phyloP scores from a whole-genome alignment of 1,140 invertebrate species.

The Artemia franciscana region DNA sequence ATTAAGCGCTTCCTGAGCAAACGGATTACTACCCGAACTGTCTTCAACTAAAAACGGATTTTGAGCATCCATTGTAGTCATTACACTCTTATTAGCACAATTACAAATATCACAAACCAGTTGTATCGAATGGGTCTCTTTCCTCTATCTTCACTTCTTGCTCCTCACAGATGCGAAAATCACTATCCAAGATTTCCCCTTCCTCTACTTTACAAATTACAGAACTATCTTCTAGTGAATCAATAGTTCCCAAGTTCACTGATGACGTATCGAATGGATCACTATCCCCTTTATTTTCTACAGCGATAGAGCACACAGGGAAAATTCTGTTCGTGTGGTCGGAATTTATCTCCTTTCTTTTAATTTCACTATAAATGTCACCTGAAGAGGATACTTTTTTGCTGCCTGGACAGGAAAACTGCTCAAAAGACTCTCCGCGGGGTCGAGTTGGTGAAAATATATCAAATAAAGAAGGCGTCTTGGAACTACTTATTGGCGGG shows the following conservation, averaged over 20 bases:
- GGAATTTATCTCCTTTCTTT: no score
- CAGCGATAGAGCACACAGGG: no score
- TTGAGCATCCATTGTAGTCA: background rate
- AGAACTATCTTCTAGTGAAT: constrained; percentile 21
- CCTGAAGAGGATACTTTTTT: background rate
- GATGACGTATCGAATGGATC: constrained; percentile 67
- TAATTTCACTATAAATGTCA: no score
- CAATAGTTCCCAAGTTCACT: constrained; percentile 29
- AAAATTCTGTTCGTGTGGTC: no score
- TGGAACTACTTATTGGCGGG: constrained; percentile 9
- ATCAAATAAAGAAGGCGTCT: constrained; percentile 1
- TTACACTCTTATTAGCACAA: background rate
- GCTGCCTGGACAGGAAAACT: background rate
- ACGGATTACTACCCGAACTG: background rate
- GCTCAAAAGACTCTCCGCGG: background rate
- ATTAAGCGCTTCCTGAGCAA: background rate
- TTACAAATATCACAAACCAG: constrained; percentile 30
- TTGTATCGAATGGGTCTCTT: constrained; percentile 64
- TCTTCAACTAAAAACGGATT: background rate
- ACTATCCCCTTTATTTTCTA: constrained; percentile 25
- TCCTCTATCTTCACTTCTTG: constrained; percentile 23
- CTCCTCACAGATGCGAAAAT: no score
- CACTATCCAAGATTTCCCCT: no score
- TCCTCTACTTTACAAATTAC: no score
- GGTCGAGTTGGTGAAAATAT: background rate